phyloP scores from a whole-genome alignment of 2,888 invertebrate species.

The Callyntrura guangdongensis region DNA sequence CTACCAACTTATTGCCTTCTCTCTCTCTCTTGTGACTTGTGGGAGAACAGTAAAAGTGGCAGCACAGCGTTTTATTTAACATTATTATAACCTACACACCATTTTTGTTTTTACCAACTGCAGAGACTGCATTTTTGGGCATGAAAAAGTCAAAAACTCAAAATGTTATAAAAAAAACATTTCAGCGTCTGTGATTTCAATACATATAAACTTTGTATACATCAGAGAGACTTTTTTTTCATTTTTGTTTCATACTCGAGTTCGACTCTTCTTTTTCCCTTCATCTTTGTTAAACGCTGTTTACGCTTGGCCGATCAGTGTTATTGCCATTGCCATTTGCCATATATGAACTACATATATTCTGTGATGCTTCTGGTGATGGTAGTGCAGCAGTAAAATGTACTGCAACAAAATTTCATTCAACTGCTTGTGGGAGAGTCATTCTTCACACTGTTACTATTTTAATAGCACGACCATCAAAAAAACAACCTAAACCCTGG shows the following conservation, averaged over 20 bases:
- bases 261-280: not conserved
- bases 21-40: too few species aligned
- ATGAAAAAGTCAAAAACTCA: conserved; percentile 60
- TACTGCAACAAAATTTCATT: conserved; percentile 66
- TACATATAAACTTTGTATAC: not conserved
- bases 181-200: conserved; percentile 14
- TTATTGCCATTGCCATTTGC: conserved; percentile 65
- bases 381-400: conserved; percentile 44
- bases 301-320: conserved; percentile 65
- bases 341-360: conserved; percentile 18
- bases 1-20: not conserved
- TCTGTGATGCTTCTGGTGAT: not conserved
- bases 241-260: conserved; percentile 21
- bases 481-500: not conserved
- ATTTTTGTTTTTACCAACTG: not conserved
- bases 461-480: conserved; percentile 19
- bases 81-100: too few species aligned
- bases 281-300: conserved; percentile 20
- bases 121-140: conserved; percentile 31
- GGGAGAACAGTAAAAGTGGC: conserved; percentile 33
- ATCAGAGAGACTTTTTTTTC: conserved; percentile 2
- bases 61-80: not conserved
- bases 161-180: too few species aligned
- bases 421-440: conserved; percentile 37
- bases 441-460: conserved; percentile 50